Evolutionary conservation across 2,113 vertebrate genomes (phyloP), one percentile per base, ranked within the genome.

Genomic region (Carettochelys insculpta): DNA sequence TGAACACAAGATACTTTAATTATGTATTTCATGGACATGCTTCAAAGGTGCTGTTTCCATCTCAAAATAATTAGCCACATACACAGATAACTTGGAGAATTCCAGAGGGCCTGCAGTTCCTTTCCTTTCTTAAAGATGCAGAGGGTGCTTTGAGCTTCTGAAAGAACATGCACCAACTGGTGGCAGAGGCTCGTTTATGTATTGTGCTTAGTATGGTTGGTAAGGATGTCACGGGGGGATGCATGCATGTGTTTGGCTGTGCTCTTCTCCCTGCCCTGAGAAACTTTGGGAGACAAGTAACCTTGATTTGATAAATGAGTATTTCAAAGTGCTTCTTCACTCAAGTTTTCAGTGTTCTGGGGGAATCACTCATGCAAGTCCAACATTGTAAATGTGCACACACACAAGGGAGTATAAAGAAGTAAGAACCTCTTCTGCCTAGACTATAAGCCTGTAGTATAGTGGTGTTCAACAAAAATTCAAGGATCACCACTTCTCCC

Each of bases 21-120:
- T 95, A 96, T 92, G 86, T 93, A 86, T 94, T 95, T 95, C 92
- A 94, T 71, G 87, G 86, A 85, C 88, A 87, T 87, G 90, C 90
- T 96, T 97, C 96, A 96, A 95, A 96, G 87, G 87, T 90, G 87
- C 61, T 2, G 11, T 83, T 97, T 90, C 83, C 80, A 38, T 94
- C 82, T 94, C 78, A 93, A 86, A 96, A 94, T 95, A 96, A 97
- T 97, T 96, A 96, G 88, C 80, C 79, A 34, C 77, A 77, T 11
- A 68, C 75, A 86, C 25, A 77, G 52, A 50, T 50, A 94, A 93
- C 80, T 78, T 53, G 3, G 48, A 80, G 73, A 88, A 71, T 31
- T 95, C 83, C 88, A 88, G 82, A 95, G 78, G 34, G 82, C 73
- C 82, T 1, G 3, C 38, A 31, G 65, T 54, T 87, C 81, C 65